Evolutionary conservation across 2,113 vertebrate genomes (phyloP).

Genomic region (Hippocampus abdominalis): DNA sequence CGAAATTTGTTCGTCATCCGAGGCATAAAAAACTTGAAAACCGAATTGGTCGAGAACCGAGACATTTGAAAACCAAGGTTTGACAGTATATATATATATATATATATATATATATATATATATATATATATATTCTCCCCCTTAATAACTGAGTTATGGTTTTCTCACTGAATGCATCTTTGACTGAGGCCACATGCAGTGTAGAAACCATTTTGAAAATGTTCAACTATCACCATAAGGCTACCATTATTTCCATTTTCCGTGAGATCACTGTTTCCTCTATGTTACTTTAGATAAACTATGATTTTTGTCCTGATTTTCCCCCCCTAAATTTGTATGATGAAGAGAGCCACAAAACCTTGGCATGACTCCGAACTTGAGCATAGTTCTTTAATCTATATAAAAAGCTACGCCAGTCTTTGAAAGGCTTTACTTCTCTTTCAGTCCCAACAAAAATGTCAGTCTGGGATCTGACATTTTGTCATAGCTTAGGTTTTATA

Average conservation of each 20-base stretch:
- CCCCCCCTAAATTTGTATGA: slow-evolving; percentile 34
- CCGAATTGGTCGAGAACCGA: too few species aligned
- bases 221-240: slow-evolving; percentile 53
- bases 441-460: slow-evolving; percentile 26
- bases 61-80: too few species aligned
- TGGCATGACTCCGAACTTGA: slow-evolving; percentile 14
- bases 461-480: slow-evolving; percentile 4
- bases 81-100: too few species aligned
- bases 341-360: slow-evolving; percentile 33
- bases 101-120: too few species aligned
- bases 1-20: too few species aligned
- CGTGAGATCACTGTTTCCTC: slow-evolving; percentile 56
- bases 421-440: slow-evolving; percentile 33
- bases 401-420: slow-evolving; percentile 5
- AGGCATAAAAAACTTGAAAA: too few species aligned
- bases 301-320: slow-evolving; percentile 65
- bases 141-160: background rate
- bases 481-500: background rate
- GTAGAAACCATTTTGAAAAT: slow-evolving; percentile 56
- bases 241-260: slow-evolving; percentile 63
- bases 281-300: slow-evolving; percentile 57
- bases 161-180: slow-evolving; percentile 18
- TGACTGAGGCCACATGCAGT: slow-evolving; percentile 30
- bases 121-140: too few species aligned
- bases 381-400: slow-evolving; percentile 23